These are phyloP conservation scores for Phyllopteryx taeniolatus DNA, from an alignment of 2,113 vertebrate species.

Conservation along the genomic window DNA sequence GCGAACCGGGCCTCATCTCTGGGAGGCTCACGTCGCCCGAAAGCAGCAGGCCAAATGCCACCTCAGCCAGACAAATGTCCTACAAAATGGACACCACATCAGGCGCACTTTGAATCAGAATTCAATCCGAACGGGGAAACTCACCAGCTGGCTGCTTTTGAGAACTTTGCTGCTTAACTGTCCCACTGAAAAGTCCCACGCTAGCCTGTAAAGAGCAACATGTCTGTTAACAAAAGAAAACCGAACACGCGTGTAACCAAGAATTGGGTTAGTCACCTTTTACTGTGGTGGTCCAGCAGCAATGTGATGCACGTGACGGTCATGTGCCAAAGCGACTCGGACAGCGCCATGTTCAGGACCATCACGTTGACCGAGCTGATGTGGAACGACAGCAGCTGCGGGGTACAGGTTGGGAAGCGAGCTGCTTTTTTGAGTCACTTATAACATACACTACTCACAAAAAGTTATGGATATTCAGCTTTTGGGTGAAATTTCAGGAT, in stretches of 20 bases:
- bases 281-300: constrained; percentile 82
- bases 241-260: not conserved
- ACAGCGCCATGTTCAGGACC: constrained; percentile 86
- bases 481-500: not conserved
- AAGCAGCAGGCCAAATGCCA: constrained; percentile 82
- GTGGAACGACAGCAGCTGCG: constrained; percentile 86
- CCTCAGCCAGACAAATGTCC: constrained; percentile 88
- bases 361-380: constrained; percentile 91
- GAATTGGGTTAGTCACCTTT: constrained; percentile 55
- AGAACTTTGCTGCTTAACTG: constrained; percentile 94
- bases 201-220: constrained; percentile 69
- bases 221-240: not conserved
- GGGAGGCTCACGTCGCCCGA: constrained; percentile 80
- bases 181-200: constrained; percentile 81
- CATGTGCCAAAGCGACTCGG: constrained; percentile 95
- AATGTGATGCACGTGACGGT: constrained; percentile 81
- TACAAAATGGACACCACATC: constrained; percentile 44
- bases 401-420: constrained; percentile 14
- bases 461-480: not conserved
- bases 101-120: not conserved
- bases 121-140: constrained; percentile 34
- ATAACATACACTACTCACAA: not conserved
- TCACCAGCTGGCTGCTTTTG: constrained; percentile 90
- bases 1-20: constrained; percentile 71
- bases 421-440: not conserved